Conservation (phyloP, 2,888 invertebrate genomes). For the Sesamia inferens region DNA sequence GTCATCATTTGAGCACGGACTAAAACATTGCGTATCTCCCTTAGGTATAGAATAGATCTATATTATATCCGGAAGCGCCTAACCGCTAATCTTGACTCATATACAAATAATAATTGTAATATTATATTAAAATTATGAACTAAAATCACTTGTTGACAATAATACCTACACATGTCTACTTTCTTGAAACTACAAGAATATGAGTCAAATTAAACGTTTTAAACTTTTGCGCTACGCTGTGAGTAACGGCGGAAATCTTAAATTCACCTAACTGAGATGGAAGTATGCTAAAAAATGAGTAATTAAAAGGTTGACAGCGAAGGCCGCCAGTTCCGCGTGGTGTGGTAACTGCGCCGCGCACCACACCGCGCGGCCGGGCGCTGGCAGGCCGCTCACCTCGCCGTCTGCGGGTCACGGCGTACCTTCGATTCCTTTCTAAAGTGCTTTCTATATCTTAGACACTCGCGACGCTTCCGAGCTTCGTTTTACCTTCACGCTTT, state of each 20-base stretch:
- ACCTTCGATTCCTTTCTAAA: constrained; percentile 89
- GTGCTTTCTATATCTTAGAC: constrained; percentile 87
- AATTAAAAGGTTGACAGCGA: constrained; percentile 88
- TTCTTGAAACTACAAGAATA: too few relatives aligned
- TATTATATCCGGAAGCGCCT: too few relatives aligned
- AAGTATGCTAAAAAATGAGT: constrained; percentile 77
- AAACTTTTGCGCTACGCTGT: too few relatives aligned
- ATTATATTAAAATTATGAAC: too few relatives aligned
- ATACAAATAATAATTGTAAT: too few relatives aligned
- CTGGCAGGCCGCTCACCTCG: constrained; percentile 82
- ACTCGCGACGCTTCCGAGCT: constrained; percentile 74
- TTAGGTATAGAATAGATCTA: not conserved
- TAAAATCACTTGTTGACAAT: too few relatives aligned
- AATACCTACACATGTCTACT: too few relatives aligned
- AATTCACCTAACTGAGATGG: constrained; percentile 60
- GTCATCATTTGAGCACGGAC: not conserved
- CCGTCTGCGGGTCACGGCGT: constrained; percentile 84
- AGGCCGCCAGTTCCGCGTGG: constrained; percentile 85
- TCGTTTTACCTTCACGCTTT: constrained; percentile 80
- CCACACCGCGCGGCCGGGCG: constrained; percentile 70
- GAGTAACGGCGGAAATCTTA: constrained; percentile 40
- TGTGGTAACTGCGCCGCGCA: constrained; percentile 77
- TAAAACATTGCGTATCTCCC: not conserved
- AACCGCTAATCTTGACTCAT: too few relatives aligned
- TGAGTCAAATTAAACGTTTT: too few relatives aligned